phyloP scores from a whole-genome alignment of 2,888 invertebrate species.

The Sarcophaga carnaria region DNA sequence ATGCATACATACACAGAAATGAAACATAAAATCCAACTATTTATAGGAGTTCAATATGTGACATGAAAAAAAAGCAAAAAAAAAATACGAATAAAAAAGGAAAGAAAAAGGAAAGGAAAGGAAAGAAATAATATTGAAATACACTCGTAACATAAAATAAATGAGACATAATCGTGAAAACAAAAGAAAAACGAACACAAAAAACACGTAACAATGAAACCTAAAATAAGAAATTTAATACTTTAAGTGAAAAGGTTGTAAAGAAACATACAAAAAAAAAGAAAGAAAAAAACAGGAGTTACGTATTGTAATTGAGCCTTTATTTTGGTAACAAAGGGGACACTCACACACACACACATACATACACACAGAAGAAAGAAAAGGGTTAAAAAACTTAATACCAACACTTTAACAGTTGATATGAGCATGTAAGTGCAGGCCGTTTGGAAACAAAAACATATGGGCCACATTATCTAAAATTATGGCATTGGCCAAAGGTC shows the following conservation, averaged over 20 bases:
- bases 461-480: slow-evolving; percentile 63
- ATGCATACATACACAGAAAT: slow-evolving; percentile 8
- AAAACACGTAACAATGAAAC: slow-evolving; percentile 7
- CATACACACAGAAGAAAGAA: too few species aligned
- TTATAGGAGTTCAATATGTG: slow-evolving; percentile 53
- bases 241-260: slow-evolving; percentile 47
- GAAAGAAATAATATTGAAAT: slow-evolving; percentile 31
- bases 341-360: too few species aligned
- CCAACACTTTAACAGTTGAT: slow-evolving; percentile 25
- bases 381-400: slow-evolving; percentile 31
- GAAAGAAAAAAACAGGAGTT: background rate
- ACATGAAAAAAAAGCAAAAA: slow-evolving; percentile 3
- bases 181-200: slow-evolving; percentile 18
- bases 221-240: slow-evolving; percentile 59
- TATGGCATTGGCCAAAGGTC: slow-evolving; percentile 27
- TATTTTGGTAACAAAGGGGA: background rate
- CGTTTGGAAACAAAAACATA: slow-evolving; percentile 58
- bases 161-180: slow-evolving; percentile 66
- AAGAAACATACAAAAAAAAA: too few species aligned
- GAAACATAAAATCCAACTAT: slow-evolving; percentile 54
- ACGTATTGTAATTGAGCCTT: slow-evolving; percentile 8
- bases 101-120: too few species aligned
- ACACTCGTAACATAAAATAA: slow-evolving; percentile 62
- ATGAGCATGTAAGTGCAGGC: background rate
- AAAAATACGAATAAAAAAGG: background rate